Evolutionary conservation across 2,888 invertebrate species (phyloP), one percentile per base, ranked within the genome.

Genomic region (Eumerus sabulonum): DNA sequence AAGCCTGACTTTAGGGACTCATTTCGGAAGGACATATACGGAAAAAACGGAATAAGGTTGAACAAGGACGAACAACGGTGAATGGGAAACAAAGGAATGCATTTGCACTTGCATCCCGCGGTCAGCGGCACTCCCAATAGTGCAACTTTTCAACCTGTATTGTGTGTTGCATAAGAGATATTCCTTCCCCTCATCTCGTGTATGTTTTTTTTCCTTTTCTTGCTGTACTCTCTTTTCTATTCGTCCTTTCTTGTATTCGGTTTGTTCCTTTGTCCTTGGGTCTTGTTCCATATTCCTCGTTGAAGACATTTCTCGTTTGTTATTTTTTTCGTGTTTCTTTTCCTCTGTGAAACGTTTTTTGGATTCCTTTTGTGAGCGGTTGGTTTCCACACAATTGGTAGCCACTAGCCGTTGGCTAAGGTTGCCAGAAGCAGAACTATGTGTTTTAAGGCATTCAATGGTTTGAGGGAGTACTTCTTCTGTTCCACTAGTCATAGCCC

Each of bases 81-180:
- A 42, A 12, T 17, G 13, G 11, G 18, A 12, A 1, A 42, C 9
- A 27, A 40, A 56, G 14, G 14, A 9, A 38, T 27, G 9, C n/a
- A 47, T 54, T 64, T 71, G 64, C 59, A 54, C 40, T 60, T 64
- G 64, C 44, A 66, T 59, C 54, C 64, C 71, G 59, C 71, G 64
- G 71, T 66, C 71, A 71, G 76, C 48, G 71, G 51, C 64, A 44
- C 38, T 51, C 45, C 45, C 45, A 17, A 14, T 19, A 35, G 66
- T 27, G 35, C 14, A 68, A 60, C 68, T 71, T 76, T 70, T 53
- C 63, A 62, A 63, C 70, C 63, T 71, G 76, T 54, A 76, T 76
- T 71, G 76, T 67, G 59, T 16, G 59, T 16, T 64, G 63, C 64
- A 62, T 13, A 64, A 64, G 66, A 53, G 27, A 27, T 27, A 70